Evolutionary conservation across 2,888 invertebrate genomes (phyloP).

Genomic region (Sminthurides aquaticus): DNA sequence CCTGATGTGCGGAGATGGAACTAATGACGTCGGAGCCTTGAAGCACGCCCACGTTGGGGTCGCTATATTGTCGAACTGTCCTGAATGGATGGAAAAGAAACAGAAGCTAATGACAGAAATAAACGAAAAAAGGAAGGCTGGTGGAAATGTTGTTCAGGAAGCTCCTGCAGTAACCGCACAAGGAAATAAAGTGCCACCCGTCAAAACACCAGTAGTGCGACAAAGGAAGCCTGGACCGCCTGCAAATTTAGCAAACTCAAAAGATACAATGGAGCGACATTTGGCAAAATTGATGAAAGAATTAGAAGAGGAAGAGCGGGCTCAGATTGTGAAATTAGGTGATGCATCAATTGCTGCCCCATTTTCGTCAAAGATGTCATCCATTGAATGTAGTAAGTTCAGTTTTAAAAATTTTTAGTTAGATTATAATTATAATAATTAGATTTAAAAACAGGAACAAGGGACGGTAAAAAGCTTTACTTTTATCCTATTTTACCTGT

Average conservation of each 20-base stretch:
- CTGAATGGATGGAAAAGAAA: constrained; percentile 43
- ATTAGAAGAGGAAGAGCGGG: constrained; percentile 76
- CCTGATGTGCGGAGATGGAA: constrained; percentile 99
- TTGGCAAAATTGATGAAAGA: constrained; percentile 70
- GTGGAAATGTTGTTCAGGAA: constrained; percentile 6
- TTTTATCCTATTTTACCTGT: neutral
- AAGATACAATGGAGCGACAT: constrained; percentile 46
- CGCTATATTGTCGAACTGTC: constrained; percentile 41
- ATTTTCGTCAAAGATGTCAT: constrained; percentile 94
- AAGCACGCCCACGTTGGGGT: constrained; percentile 90
- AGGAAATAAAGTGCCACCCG: constrained; percentile 2
- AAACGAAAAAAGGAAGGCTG: constrained; percentile 21
- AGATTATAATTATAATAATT: neutral
- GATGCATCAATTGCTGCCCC: constrained; percentile 99
- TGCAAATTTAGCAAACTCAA: neutral
- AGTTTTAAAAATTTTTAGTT: neutral
- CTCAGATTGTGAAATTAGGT: constrained; percentile 86
- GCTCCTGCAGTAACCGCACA: neutral
- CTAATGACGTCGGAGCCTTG: constrained; percentile 97
- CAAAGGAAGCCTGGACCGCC: constrained; percentile 4
- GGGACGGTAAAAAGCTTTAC: neutral
- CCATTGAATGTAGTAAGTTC: constrained; percentile 83
- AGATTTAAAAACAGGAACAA: no score
- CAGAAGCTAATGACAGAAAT: constrained; percentile 38
- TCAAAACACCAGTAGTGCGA: constrained; percentile 8